A percentile compares a stretch with the other conserved stretches of the same genome.
These are phyloP conservation scores for Tenthredo notha DNA, from an alignment of 2,888 invertebrate genomes.

Conservation along the genomic window DNA sequence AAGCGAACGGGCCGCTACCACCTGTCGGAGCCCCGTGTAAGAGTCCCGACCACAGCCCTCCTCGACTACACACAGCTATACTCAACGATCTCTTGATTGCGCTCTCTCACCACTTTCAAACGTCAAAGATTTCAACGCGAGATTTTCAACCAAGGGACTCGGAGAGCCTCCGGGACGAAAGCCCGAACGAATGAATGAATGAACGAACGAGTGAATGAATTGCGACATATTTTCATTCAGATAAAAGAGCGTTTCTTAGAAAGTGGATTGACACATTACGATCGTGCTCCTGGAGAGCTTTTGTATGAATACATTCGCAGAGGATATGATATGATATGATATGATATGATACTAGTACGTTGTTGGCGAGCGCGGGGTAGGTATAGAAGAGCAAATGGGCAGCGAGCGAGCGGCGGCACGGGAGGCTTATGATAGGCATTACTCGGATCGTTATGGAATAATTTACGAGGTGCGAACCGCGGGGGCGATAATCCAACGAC, in stretches of 20 bases:
- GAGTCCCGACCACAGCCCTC: constrained; percentile 55
- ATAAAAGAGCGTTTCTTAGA: background rate
- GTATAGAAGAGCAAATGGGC: background rate
- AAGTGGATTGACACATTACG: background rate
- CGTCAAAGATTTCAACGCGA: constrained; percentile 31
- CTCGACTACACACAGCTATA: constrained; percentile 52
- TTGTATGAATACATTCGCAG: background rate
- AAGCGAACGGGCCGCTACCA: constrained; percentile 76
- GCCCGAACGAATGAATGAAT: background rate
- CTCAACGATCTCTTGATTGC: constrained; percentile 43
- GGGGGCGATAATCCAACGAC: constrained; percentile 78
- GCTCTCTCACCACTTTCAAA: constrained; percentile 48
- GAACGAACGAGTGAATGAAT: background rate
- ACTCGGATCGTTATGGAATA: constrained; percentile 78
- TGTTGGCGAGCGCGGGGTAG: constrained; percentile 8
- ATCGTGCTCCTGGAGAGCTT: background rate
- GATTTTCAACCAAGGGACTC: background rate
- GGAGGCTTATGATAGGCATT: constrained; percentile 77
- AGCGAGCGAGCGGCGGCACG: constrained; percentile 66
- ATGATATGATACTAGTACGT: background rate
- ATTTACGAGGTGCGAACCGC: constrained; percentile 78
- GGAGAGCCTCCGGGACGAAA: background rate
- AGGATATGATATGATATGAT: background rate
- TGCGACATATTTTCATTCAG: background rate
- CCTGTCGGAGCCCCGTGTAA: constrained; percentile 76